These are phyloP conservation scores for Acanthis flammea DNA, from an alignment of 2,797 vertebrate genomes.

Conservation along the genomic window DNA sequence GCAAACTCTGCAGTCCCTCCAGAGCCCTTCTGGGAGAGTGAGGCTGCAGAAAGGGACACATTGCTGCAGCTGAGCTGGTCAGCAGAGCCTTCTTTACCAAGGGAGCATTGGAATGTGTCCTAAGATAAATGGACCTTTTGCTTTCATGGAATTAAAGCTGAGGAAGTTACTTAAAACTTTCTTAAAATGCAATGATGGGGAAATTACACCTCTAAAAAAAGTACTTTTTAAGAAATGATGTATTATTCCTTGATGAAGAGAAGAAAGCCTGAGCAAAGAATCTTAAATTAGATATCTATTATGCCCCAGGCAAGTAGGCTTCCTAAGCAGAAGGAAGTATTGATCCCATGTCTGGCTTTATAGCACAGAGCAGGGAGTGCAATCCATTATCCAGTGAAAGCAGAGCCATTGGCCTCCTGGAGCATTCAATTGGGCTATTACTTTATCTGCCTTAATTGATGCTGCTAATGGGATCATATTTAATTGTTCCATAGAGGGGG, in stretches of 20 bases:
- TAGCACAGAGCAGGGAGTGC: constrained; percentile 59
- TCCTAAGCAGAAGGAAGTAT: constrained; percentile 74
- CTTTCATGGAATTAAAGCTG: not conserved
- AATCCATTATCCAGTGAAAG: constrained; percentile 74
- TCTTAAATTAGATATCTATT: constrained; percentile 63
- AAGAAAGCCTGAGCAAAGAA: constrained; percentile 46
- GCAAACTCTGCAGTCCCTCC: not conserved
- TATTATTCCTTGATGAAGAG: constrained; percentile 57
- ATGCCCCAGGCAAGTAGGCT: constrained; percentile 61
- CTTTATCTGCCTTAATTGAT: constrained; percentile 80
- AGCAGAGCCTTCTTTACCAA: not conserved
- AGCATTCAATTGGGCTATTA: constrained; percentile 78
- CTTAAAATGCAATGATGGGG: not conserved
- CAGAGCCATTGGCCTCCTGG: constrained; percentile 76
- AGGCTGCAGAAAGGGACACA: rapidly evolving
- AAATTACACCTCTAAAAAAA: constrained; percentile 21
- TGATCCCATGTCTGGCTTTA: constrained; percentile 69
- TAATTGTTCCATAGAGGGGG: constrained; percentile 71
- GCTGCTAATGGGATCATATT: constrained; percentile 76
- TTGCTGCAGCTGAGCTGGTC: not conserved
- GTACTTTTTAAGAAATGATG: not conserved
- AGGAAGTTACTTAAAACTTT: constrained; percentile 28
- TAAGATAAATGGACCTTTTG: not conserved
- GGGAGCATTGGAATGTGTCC: not conserved
- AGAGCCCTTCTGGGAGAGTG: not conserved